Evolutionary conservation across 2,888 invertebrate genomes (phyloP).

Genomic region (Ochropleura leucogaster): DNA sequence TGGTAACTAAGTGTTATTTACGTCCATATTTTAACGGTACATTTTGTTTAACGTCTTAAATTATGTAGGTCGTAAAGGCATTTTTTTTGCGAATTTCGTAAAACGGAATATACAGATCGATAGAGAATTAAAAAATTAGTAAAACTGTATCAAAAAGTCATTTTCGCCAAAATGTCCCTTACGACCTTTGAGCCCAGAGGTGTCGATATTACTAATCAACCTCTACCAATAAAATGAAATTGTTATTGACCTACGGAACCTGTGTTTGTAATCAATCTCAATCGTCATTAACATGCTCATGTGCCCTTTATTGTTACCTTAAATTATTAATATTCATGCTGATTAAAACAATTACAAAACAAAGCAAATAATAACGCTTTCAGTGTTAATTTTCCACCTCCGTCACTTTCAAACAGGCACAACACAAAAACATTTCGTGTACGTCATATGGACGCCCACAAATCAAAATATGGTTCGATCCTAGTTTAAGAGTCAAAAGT

Average conservation of each 20-base stretch:
- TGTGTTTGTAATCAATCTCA: conserved; percentile 14
- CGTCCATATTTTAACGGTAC: no score
- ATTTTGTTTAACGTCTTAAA: no score
- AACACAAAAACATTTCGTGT: conserved; percentile 42
- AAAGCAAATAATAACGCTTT: conserved; percentile 12
- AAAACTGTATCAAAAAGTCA: no score
- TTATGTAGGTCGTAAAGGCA: no score
- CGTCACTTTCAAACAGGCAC: conserved; percentile 17
- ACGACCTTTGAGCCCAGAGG: no score
- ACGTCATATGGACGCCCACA: conserved; percentile 39
- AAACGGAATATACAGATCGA: no score
- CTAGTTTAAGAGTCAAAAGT: conserved; percentile 31
- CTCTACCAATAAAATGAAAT: conserved; percentile 1
- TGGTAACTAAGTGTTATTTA: no score
- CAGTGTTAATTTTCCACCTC: conserved; percentile 24
- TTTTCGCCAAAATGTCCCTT: no score
- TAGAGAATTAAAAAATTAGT: no score
- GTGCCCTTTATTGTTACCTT: conserved; percentile 21
- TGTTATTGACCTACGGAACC: conserved; percentile 15
- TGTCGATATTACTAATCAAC: background rate
- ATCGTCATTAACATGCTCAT: conserved; percentile 22
- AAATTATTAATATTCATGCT: conserved; percentile 18
- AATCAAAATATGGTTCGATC: conserved; percentile 53
- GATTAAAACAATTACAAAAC: background rate
- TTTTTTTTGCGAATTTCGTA: no score